Evolutionary conservation across 2,797 vertebrate genomes (phyloP), one percentile per base, ranked within the genome.

Genomic region (Pipistrellus pygmaeus): DNA sequence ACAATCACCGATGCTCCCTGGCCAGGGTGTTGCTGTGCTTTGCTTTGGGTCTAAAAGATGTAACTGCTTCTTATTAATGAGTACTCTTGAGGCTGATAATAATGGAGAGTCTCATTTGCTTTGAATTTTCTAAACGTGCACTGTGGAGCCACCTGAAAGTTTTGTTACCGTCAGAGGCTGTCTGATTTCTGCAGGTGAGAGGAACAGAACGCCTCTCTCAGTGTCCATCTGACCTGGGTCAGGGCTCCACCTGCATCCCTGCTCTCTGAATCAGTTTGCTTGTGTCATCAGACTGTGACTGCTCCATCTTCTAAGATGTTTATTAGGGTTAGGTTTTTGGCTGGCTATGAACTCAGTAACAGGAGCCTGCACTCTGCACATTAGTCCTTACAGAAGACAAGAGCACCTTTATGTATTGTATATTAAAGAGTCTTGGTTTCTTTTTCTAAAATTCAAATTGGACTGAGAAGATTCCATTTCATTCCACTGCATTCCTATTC

Each of bases 281-380:
- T 55, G 62, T 77, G 82, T 51, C 21, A 60, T 30, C 57, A 53
- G 9, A 25, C 20, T 11, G 20, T 68, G 25, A 32, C 30, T 85
- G 6, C 13, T 38, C 60, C 38, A 20, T 62, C 15, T 46, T 91
- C 57, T 73, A 64, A 69, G 76, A 48, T 71, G n/a, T 60, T 48
- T 18, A 38, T 72, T 64, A 48, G 2, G 0, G 41, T 68, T 44
- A 15, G 9, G 27, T 30, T 80, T 80, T 86, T 57, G 77, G 2
- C 44, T 48, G 6, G 48, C 66, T 77, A 2, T 57, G 17, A 81
- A 18, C 55, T 46, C 48, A 35, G 62, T 23, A 57, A 4, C 46
- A 46, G 7, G 20, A n/a, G 8, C 2, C 17, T 46, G 27, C 1
- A 0, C 27, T 72, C 23, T 13, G 1, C 7, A 69, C 4, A 21